Evolutionary conservation across 2,888 invertebrate genomes (phyloP).

Genomic region (Podabrus alpinus): DNA sequence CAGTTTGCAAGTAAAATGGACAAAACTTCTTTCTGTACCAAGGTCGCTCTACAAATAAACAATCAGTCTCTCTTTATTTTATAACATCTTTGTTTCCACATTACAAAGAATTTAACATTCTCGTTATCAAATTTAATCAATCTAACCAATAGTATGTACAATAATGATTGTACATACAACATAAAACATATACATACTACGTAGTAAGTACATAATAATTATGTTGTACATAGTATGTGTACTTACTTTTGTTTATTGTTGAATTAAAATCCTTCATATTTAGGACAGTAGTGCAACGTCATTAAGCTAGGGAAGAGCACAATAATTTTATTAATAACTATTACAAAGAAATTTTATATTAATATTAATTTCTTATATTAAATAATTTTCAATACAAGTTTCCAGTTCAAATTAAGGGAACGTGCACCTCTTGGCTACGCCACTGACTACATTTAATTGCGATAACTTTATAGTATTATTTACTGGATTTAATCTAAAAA

Average conservation of each 20-base stretch:
- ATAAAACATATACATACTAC: too few relatives aligned
- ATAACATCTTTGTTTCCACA: constrained; percentile 25
- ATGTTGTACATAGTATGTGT: too few relatives aligned
- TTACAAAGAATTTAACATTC: background rate
- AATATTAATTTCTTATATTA: too few relatives aligned
- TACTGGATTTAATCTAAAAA: background rate
- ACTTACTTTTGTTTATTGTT: too few relatives aligned
- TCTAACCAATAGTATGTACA: background rate
- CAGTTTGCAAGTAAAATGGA: constrained; percentile 35
- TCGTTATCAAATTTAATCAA: background rate
- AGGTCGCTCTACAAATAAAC: constrained; percentile 38
- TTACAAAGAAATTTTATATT: too few relatives aligned
- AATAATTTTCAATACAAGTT: background rate
- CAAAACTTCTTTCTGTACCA: constrained; percentile 40
- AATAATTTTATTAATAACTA: too few relatives aligned
- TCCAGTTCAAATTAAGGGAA: background rate
- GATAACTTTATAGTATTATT: background rate
- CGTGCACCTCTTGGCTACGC: background rate
- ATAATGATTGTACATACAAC: too few relatives aligned
- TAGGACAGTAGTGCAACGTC: too few relatives aligned
- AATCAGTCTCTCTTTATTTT: constrained; percentile 34
- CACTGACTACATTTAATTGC: background rate
- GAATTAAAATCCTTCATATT: too few relatives aligned
- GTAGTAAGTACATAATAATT: too few relatives aligned
- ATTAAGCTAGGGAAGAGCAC: too few relatives aligned